These are phyloP conservation scores for Montipora cactus DNA, from an alignment of 64 coral and sea anemone species.

Conservation along the genomic window DNA sequence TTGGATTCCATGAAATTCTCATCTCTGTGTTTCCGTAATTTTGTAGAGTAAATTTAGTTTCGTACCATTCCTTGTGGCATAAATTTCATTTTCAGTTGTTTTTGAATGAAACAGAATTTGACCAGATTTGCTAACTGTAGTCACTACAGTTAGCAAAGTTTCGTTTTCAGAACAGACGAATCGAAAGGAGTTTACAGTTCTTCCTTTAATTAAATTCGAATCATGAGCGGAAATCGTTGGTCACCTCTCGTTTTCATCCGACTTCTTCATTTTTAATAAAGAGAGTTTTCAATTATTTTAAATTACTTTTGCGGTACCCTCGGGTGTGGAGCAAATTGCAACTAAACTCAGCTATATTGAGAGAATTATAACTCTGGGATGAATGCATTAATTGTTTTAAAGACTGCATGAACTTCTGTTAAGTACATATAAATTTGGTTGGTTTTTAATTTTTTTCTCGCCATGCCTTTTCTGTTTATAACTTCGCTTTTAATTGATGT, in stretches of 20 bases:
- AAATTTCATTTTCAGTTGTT: background rate
- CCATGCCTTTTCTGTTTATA: too few species aligned
- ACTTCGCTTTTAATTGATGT: background rate
- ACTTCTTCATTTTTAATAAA: background rate
- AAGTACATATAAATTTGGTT: too few species aligned
- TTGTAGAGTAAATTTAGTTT: too few species aligned
- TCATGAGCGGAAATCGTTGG: background rate
- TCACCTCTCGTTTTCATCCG: background rate
- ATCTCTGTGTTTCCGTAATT: too few species aligned
- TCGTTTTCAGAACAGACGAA: background rate
- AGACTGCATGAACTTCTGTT: too few species aligned
- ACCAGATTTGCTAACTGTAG: background rate
- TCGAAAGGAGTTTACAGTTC: background rate
- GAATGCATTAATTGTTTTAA: too few species aligned
- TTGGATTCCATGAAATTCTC: too few species aligned
- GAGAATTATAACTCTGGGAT: too few species aligned
- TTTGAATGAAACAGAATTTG: background rate
- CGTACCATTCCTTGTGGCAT: too few species aligned
- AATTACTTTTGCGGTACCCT: conserved; percentile 3
- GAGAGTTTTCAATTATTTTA: conserved; percentile 8
- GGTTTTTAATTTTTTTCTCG: too few species aligned
- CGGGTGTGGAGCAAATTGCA: background rate
- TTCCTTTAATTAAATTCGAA: background rate
- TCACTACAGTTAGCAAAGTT: background rate
- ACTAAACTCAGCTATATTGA: too few species aligned